Evolutionary conservation across 2,888 invertebrate genomes (phyloP).

Genomic region (Allacma fusca): DNA sequence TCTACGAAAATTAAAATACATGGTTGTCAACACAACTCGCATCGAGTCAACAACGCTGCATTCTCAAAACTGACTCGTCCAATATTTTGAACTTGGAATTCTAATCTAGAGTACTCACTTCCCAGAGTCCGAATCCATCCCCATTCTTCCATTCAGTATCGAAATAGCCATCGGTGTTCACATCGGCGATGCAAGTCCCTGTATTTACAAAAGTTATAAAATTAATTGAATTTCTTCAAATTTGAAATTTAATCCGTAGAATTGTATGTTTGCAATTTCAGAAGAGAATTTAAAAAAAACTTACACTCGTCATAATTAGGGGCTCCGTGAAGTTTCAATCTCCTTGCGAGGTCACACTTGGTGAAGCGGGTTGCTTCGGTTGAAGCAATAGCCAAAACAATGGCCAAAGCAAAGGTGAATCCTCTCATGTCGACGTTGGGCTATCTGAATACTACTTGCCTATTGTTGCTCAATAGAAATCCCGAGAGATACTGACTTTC

Average conservation of each 20-base stretch:
- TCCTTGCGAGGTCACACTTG: slow-evolving; percentile 41
- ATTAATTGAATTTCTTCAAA: background rate
- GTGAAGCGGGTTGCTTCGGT: slow-evolving; percentile 13
- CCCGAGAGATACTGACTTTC: background rate
- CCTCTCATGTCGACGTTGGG: background rate
- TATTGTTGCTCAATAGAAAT: slow-evolving; percentile 6
- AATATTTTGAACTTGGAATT: too few relatives aligned
- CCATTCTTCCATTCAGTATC: slow-evolving; percentile 27
- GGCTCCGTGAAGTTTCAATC: slow-evolving; percentile 40
- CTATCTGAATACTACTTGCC: background rate
- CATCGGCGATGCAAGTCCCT: slow-evolving; percentile 41
- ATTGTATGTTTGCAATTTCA: too few relatives aligned
- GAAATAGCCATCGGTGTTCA: slow-evolving; percentile 36
- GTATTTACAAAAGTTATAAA: background rate
- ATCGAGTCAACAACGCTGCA: too few relatives aligned
- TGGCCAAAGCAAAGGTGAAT: slow-evolving; percentile 1
- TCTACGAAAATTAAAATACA: slow-evolving; percentile 11
- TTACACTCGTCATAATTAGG: slow-evolving; percentile 42
- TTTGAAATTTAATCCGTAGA: background rate
- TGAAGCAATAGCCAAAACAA: background rate
- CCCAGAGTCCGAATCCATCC: slow-evolving; percentile 40
- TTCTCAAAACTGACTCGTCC: too few relatives aligned
- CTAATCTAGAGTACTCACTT: slow-evolving; percentile 14
- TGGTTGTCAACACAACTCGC: too few relatives aligned
- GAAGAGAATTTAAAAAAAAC: background rate